Percentiles rank a stretch among this genome's conserved stretches.
phyloP scores from a whole-genome alignment of 2,797 vertebrate species.

The Sebastes hopkinsi region DNA sequence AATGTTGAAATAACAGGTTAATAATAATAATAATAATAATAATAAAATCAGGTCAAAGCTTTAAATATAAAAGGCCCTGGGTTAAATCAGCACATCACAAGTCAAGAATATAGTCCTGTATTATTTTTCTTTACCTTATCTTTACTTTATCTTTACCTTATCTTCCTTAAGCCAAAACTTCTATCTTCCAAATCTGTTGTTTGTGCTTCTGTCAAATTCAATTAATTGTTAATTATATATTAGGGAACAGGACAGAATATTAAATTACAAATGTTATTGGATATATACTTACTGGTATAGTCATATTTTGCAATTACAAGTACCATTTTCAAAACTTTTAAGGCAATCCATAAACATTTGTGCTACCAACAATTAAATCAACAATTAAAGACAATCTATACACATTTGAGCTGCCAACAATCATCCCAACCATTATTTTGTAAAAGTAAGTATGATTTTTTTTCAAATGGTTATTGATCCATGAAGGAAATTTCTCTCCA shows the following conservation, averaged over 20 bases:
- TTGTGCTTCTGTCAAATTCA: background rate
- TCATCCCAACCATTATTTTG: background rate
- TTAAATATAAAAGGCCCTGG: background rate
- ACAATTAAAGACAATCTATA: no score
- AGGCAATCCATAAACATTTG: no score
- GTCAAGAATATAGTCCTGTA: background rate
- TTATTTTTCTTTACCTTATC: background rate
- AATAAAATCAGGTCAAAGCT: background rate
- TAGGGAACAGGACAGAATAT: background rate
- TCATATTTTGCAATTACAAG: background rate
- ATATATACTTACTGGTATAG: background rate
- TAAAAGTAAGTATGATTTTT: background rate
- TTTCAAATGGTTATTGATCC: slow-evolving; percentile 11
- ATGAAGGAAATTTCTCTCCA: slow-evolving; percentile 7
- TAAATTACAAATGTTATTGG: background rate
- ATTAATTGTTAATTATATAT: background rate
- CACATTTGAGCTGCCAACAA: no score
- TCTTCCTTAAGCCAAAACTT: background rate
- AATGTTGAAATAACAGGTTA: background rate
- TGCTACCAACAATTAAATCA: no score
- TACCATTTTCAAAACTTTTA: background rate
- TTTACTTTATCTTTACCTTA: background rate
- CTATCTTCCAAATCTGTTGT: background rate
- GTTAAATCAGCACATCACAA: background rate
- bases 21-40: background rate